Base-by-base conservation (phyloP, 2,113 vertebrate species). In the Urocitellus parryii region DNA sequence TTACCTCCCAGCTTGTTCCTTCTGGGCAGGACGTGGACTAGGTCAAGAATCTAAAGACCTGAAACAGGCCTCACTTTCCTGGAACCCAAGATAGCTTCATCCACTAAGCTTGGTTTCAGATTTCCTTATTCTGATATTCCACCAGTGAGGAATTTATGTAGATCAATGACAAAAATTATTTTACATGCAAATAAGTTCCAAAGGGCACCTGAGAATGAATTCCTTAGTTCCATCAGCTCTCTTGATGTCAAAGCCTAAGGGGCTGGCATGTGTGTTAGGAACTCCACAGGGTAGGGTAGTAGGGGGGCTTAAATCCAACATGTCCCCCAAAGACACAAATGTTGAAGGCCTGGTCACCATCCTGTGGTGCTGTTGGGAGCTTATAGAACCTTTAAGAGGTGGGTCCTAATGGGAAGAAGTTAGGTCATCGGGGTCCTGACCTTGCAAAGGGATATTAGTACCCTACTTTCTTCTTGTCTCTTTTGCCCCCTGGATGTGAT, bases 191-290 rank as follows among this genome's bases (percentile, higher is more conserved):
- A 48, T 32, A 20, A 39, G 53, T 58, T 24, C 86, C 32, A 4
- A 29, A 14, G 81, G 29, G 58, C 12, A 20, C 25, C 25, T 29
- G 27, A 32, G 58, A 42, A 34, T 16, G 68, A 68, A 24, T 2
- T 25, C 58, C 0, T 3, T 9, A 42, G 13, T 48, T 39, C 6
- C 3, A 1, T 81, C 14, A n/a, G 81, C 4, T 58, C 24, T 27
- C 73, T 56, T 53, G 27, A 29, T 25, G 5, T 48, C 34, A 20
- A 9, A 24, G 20, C 7, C 68, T 65, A 11, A 8, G 58, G 24
- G 37, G 25, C 32, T 2, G 1, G 27, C n/a, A 27, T 0, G 0
- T 14, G 61, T 16, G 4, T 70, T 53, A 56, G n/a, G 78, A 5
- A 51, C 45, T 25, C n/a, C 16, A 18, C 22, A 17, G 25, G 16